These are phyloP conservation scores for Trisateles emortualis DNA, from an alignment of 2,888 invertebrate genomes.

Conservation along the genomic window DNA sequence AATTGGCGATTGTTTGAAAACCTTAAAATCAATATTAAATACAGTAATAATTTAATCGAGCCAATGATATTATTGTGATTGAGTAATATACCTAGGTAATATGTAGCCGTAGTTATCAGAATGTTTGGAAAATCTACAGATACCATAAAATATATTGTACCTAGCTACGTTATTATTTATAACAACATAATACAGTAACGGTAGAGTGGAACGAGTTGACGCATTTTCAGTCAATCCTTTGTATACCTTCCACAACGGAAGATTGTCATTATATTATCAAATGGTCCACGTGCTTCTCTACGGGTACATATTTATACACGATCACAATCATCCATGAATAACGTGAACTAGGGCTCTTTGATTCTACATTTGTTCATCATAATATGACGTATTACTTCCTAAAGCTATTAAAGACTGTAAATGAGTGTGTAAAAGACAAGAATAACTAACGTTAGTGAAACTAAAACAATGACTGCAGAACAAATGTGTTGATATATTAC, in stretches of 20 bases:
- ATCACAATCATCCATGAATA: slow-evolving; percentile 27
- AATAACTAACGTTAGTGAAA: slow-evolving; percentile 21
- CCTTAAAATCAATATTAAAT: no score
- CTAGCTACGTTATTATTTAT: not conserved
- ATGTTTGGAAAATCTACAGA: not conserved
- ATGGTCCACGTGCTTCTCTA: slow-evolving; percentile 58
- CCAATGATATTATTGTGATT: no score
- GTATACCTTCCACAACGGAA: slow-evolving; percentile 72
- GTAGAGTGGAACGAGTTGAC: slow-evolving; percentile 1
- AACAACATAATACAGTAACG: not conserved
- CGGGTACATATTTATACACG: slow-evolving; percentile 35
- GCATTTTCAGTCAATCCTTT: slow-evolving; percentile 58
- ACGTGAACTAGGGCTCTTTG: slow-evolving; percentile 22
- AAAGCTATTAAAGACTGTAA: slow-evolving; percentile 33
- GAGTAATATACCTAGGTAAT: no score
- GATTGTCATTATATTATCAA: slow-evolving; percentile 74
- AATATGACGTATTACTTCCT: slow-evolving; percentile 37
- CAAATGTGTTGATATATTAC: slow-evolving; percentile 7
- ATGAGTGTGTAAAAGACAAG: slow-evolving; percentile 23
- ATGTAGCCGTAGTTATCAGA: no score
- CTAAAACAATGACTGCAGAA: slow-evolving; percentile 10
- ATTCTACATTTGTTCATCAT: slow-evolving; percentile 22
- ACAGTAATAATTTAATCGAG: no score
- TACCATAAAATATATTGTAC: not conserved
- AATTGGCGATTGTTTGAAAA: no score